A percentile compares a stretch with the other conserved stretches of the same genome.
phyloP scores from a whole-genome alignment of 2,888 invertebrate genomes.

The Athrips mouffetella region DNA sequence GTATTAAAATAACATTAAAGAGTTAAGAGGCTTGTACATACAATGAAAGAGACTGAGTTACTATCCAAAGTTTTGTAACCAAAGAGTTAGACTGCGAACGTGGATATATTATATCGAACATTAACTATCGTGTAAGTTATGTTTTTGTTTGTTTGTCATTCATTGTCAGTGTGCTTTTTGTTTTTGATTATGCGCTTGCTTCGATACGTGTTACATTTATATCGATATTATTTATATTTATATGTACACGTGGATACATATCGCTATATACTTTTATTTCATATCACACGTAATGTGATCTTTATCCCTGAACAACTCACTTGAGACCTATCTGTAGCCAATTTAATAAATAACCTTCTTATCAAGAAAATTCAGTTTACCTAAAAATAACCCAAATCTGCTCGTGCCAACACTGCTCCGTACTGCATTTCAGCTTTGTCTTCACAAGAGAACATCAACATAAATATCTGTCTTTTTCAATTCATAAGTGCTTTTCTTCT shows the following conservation, averaged over 20 bases:
- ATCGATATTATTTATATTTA: constrained; percentile 9
- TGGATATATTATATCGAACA: constrained; percentile 72
- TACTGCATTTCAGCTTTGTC: constrained; percentile 10
- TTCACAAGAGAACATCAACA: too few relatives aligned
- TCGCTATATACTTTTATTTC: neutral
- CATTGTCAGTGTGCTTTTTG: constrained; percentile 76
- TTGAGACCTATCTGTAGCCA: neutral
- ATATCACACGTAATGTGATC: neutral
- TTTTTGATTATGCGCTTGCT: constrained; percentile 67
- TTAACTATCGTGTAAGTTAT: constrained; percentile 75
- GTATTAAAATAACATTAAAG: constrained; percentile 61
- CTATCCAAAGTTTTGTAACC: constrained; percentile 71
- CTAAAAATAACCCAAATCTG: too few relatives aligned
- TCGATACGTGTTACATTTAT: constrained; percentile 44
- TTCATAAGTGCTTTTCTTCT: neutral
- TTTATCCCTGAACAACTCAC: neutral
- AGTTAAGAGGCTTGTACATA: constrained; percentile 66
- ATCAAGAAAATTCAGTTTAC: too few relatives aligned
- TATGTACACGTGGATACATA: neutral
- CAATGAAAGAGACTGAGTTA: constrained; percentile 70
- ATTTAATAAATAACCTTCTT: too few relatives aligned
- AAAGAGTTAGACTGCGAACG: constrained; percentile 54
- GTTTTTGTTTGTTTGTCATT: constrained; percentile 75
- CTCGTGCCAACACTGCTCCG: constrained; percentile 8
- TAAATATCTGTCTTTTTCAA: neutral